Base-by-base conservation (phyloP, 2,888 invertebrate genomes). In the Lathronympha strigana region DNA sequence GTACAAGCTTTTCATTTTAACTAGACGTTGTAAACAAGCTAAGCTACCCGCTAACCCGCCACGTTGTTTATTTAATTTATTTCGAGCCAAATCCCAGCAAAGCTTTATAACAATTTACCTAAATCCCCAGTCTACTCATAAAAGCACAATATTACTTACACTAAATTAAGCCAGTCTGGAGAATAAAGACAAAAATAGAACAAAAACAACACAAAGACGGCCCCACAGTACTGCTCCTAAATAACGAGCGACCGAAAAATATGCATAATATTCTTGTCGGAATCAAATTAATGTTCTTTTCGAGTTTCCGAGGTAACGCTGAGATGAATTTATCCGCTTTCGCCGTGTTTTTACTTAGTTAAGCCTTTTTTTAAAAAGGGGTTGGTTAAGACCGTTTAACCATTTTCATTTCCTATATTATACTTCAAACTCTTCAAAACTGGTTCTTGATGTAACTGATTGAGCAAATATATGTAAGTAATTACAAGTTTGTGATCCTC, bases 281-380 rank as follows among this genome's bases (percentile, higher is more conserved):
- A 64, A 53, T 64, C 51, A 64, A 64, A 64, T 64, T 53, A 64
- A 36, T 51, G 63, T 8, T 11, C 36, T 23, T 43, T 25, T n/a
- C n/a, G n/a, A n/a, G n/a, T n/a, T n/a, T 51, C n/a, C 9, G 51
- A 51, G 49, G 31, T 51, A 28, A 60, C 43, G 50, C 57, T 23
- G 21, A 17, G 21, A 60, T 51, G 25, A 15, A 28, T 64, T 51
- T 58, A 45, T 58, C 51, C 36, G 58, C 36, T 17, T 43, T 57
- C 57, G 50, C 19, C 43, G 50, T 51, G 63, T 58, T 51, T 36
- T 53, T 47, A 40, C 33, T 64, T 64, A 53, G 58, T 53, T 36
- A 47, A 64, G 45, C 58, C 63, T 51, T 64, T 64, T 64, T 60
- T 28, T 45, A 63, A 43, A 51, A 60, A 60, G 58, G 57, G 49